Conservation (phyloP, 1,140 invertebrate species). For the Penaeus indicus region DNA sequence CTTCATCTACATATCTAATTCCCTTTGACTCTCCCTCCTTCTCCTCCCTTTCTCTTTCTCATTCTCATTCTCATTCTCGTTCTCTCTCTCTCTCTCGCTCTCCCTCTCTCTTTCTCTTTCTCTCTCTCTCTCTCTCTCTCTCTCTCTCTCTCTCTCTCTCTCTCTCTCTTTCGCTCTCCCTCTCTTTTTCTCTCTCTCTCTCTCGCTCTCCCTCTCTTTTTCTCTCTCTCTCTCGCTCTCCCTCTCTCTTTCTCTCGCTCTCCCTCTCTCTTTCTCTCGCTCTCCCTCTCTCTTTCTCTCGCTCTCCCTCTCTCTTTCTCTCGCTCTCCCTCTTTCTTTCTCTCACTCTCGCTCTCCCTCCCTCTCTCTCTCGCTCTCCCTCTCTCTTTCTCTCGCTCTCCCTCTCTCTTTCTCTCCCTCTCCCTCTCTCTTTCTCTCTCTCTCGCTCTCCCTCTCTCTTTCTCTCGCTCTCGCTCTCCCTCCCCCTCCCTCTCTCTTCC, state of each 20-base stretch:
- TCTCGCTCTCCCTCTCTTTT: no score
- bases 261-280: not conserved
- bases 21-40: not conserved
- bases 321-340: not conserved
- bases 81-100: constrained; percentile 23
- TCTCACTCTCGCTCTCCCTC: not conserved
- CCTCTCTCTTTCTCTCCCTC: not conserved
- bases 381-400: not conserved
- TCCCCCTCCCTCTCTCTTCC: no score
- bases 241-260: not conserved
- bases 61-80: not conserved
- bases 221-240: no score
- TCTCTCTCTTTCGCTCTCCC: no score
- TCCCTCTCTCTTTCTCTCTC: not conserved
- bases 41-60: constrained; percentile 3
- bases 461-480: not conserved
- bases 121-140: no score
- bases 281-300: not conserved
- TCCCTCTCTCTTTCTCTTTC: not conserved
- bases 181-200: no score
- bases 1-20: no score
- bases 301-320: not conserved
- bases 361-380: not conserved
- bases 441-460: not conserved
- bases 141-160: rapidly evolving